Evolutionary conservation across 2,797 vertebrate species (phyloP), one percentile per base, ranked within the genome.

Genomic region (Ctenosaura bakeri): DNA sequence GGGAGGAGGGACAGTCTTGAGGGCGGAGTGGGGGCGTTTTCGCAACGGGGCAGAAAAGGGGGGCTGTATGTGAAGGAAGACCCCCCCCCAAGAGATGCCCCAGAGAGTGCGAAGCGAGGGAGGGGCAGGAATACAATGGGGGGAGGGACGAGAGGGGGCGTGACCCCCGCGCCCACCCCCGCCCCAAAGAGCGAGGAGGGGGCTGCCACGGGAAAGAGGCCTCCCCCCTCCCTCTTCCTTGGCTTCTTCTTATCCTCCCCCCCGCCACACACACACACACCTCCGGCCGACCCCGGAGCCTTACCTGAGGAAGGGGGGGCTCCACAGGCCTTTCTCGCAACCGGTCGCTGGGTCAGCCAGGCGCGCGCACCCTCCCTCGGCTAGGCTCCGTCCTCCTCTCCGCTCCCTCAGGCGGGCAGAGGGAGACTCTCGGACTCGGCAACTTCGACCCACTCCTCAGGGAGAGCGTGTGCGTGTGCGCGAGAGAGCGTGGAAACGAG

Each of bases 361-460:
- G 8, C 54, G 50, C 74, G 56, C 42, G 42, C 42, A 46, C 42
- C 42, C 42, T 3, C 42, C n/a, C n/a, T 4, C 42, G 42, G 42
- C 42, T 4, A 4, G 42, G 56, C 52, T 56, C 35, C 5, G 26
- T 20, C 13, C 80, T 2, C 6, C 6, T 9, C 16, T 12, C 32
- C 32, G 24, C 62, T 35, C 84, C 59, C 14, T n/a, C 71, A 42
- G 35, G 74, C 73, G 73, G 24, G 85, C 85, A 35, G 50, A 10
- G 4, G 42, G 42, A 46, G 89, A 62, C 90, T 94, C 91, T 89
- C 79, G 50, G 80, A 85, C 94, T 46, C 42, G 42, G 66, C 89
- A 91, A 95, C 92, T 94, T 87, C 91, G 92, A 87, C 93, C 76
- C 93, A 88, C 78, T 79, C 90, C 42, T 91, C 6, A 52, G 52